These are phyloP conservation scores for Vespertilio murinus DNA, from an alignment of 2,797 vertebrate species.

Conservation along the genomic window DNA sequence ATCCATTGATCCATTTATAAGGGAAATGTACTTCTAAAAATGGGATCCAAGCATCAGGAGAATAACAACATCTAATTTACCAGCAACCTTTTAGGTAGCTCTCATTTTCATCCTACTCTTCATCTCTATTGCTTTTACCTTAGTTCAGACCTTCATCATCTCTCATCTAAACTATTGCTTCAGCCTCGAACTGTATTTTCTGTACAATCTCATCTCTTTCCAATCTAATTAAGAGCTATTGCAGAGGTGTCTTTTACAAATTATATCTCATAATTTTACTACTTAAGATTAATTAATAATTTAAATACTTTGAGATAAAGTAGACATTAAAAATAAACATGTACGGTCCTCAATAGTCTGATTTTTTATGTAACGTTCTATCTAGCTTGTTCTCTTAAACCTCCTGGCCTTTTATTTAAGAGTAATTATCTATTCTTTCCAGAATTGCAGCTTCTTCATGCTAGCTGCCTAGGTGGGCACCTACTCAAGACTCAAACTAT, in stretches of 20 bases:
- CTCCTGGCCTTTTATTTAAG: background rate
- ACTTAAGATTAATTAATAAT: background rate
- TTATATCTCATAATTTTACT: background rate
- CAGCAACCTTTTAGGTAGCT: background rate
- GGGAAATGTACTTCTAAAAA: background rate
- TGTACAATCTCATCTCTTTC: background rate
- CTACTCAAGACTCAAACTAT: background rate
- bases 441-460: background rate
- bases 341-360: background rate
- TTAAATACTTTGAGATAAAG: constrained; percentile 30
- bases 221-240: background rate
- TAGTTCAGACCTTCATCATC: background rate
- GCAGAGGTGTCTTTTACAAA: background rate
- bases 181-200: background rate
- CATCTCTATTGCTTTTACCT: background rate
- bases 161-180: background rate
- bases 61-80: background rate
- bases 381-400: background rate
- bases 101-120: constrained; percentile 5
- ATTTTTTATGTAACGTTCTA: background rate
- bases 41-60: background rate
- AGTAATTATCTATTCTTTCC: background rate
- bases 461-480: background rate
- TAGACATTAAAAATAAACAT: background rate
- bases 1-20: background rate